These are phyloP conservation scores for Drosophila flavopinicola DNA, from an alignment of 2,888 invertebrate genomes.

Conservation along the genomic window DNA sequence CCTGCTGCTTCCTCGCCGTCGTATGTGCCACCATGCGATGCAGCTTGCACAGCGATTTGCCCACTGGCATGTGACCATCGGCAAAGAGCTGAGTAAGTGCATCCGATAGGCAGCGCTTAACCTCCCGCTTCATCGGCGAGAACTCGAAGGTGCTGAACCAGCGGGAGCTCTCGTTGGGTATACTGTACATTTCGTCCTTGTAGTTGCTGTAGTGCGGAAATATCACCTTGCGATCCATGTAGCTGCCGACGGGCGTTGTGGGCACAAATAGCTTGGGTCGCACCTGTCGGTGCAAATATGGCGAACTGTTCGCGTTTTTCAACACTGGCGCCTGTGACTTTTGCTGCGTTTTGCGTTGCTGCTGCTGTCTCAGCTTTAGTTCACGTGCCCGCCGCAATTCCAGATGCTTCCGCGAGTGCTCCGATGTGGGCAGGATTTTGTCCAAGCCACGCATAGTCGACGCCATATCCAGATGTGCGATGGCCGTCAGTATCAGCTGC, in stretches of 20 bases:
- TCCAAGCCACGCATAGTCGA: slow-evolving; percentile 82
- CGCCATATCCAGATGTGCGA: slow-evolving; percentile 82
- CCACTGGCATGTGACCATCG: not conserved
- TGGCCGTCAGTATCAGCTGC: slow-evolving; percentile 80
- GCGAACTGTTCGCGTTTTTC: not conserved
- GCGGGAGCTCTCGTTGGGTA: slow-evolving; percentile 51
- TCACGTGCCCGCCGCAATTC: not conserved
- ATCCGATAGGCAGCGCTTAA: slow-evolving; percentile 41
- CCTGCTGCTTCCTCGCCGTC: not conserved
- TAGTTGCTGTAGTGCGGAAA: slow-evolving; percentile 29
- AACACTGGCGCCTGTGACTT: not conserved
- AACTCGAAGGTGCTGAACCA: slow-evolving; percentile 62
- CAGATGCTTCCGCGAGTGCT: slow-evolving; percentile 41
- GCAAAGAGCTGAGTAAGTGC: slow-evolving; percentile 35
- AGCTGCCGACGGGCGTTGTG: too few relatives aligned
- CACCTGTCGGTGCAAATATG: slow-evolving; percentile 39
- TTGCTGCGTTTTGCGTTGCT: not conserved
- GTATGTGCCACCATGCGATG: slow-evolving; percentile 36
- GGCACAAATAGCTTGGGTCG: slow-evolving; percentile 34
- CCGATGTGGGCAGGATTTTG: slow-evolving; percentile 71
- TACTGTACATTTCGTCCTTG: slow-evolving; percentile 22
- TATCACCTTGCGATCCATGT: not conserved
- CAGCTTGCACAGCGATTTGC: slow-evolving; percentile 22
- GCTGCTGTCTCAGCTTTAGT: too few relatives aligned
- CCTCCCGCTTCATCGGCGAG: slow-evolving; percentile 47